Conservation (phyloP, 2,113 vertebrate genomes). For the Ctenodactylus gundi region DNA sequence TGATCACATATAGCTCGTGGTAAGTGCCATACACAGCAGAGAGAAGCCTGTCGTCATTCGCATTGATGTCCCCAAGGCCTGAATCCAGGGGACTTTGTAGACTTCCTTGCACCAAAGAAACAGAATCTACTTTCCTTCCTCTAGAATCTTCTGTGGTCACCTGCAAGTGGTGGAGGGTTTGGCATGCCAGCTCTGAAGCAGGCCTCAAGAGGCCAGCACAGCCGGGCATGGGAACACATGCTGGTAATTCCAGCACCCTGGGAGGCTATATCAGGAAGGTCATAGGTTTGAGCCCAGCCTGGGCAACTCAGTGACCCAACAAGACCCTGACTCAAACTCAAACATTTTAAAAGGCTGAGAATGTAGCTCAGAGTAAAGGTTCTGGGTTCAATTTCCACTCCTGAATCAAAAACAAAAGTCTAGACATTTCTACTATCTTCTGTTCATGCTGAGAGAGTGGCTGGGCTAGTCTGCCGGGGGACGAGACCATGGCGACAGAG, state of each 20-base stretch:
- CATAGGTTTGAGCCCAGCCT: too few species aligned
- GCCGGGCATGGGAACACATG: too few species aligned
- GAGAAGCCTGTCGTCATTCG: background rate
- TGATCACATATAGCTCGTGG: background rate
- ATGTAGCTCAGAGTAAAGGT: too few species aligned
- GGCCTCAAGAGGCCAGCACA: background rate
- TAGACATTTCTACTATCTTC: too few species aligned
- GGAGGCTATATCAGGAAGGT: too few species aligned
- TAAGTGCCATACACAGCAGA: rapidly evolving
- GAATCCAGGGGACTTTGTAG: background rate
- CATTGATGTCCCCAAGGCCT: background rate
- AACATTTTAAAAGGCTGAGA: too few species aligned
- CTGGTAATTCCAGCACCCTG: too few species aligned
- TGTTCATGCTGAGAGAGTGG: rapidly evolving
- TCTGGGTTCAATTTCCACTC: too few species aligned
- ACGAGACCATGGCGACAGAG: background rate
- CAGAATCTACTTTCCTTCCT: background rate
- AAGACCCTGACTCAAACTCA: too few species aligned
- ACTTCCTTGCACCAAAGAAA: background rate
- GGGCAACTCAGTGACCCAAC: too few species aligned
- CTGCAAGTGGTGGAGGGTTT: background rate
- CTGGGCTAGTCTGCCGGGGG: background rate
- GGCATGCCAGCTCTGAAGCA: background rate
- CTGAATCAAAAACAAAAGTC: too few species aligned
- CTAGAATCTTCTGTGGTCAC: background rate